phyloP scores from a whole-genome alignment of 2,113 vertebrate species.

The Psilopsiagon aurifrons region DNA sequence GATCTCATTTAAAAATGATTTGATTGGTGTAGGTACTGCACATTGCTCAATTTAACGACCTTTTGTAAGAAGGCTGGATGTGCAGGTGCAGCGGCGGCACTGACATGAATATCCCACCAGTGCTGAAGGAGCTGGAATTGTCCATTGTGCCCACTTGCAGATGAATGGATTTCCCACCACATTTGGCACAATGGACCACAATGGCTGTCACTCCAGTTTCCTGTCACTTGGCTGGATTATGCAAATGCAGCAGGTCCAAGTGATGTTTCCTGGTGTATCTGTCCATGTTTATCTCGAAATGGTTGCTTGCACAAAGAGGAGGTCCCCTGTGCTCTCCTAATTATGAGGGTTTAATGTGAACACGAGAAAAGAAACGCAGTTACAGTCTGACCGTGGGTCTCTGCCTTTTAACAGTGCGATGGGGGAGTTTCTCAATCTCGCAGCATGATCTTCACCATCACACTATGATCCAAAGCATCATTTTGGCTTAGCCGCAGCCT shows the following conservation, averaged over 20 bases:
- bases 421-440: background rate
- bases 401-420: background rate
- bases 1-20: background rate
- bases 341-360: background rate
- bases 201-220: background rate
- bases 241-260: background rate
- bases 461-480: background rate
- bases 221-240: background rate
- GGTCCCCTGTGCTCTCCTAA: background rate
- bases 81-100: background rate
- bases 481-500: background rate
- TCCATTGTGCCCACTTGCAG: constrained; percentile 7
- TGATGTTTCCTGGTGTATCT: background rate
- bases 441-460: background rate
- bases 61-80: background rate
- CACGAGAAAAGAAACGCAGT: background rate
- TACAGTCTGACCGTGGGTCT: background rate
- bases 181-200: background rate
- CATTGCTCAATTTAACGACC: background rate
- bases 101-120: rapidly evolving
- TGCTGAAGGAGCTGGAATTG: background rate
- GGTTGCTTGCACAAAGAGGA: background rate
- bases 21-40: background rate
- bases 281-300: background rate
- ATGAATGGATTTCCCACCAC: background rate